Base-by-base conservation (phyloP, 2,888 invertebrate species). In the Caenorhabditis drosophilae region DNA sequence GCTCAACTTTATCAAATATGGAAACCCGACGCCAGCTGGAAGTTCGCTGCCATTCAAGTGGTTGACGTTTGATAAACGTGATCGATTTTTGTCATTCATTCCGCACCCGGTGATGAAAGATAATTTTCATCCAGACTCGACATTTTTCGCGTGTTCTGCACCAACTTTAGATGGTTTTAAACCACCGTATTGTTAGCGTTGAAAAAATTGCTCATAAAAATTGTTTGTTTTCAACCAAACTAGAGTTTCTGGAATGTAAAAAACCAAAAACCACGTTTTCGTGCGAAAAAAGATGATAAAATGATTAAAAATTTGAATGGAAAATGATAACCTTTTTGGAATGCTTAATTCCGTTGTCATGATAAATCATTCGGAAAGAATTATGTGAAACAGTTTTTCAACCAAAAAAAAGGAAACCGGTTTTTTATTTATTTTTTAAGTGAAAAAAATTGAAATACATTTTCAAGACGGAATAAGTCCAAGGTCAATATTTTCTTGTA, bases 141-240 rank as follows among this genome's bases (percentile, higher is more conserved):
- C 38, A 38, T 70, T 67, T 54, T 70, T 67, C 67, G 63, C 51
- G 1, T 70, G 70, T 44, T 60, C 55, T 31, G 70, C 67, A 15
- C 70, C 70, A 15, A 64, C 63, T 2, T 58, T 67, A 26, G 70
- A 70, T 46, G 70, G 70, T 12, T 63, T 54, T 49, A 63, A 62
- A 34, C 54, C 62, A 18, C 70, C 70, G 35, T 67, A 63, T 34
- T 70, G 70, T 40, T 64, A 55, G n/a, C n/a, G n/a, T n/a, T n/a
- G n/a, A n/a, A n/a, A n/a, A n/a, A n/a, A n/a, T n/a, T n/a, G n/a
- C n/a, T n/a, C n/a, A n/a, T n/a, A n/a, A n/a, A n/a, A n/a, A n/a
- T n/a, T n/a, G n/a, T n/a, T n/a, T n/a, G n/a, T n/a, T n/a, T n/a
- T n/a, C n/a, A n/a, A n/a, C n/a, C n/a, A n/a, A n/a, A n/a, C n/a